Conservation (phyloP, 2,797 vertebrate genomes). For the Brachymystax lenok region DNA sequence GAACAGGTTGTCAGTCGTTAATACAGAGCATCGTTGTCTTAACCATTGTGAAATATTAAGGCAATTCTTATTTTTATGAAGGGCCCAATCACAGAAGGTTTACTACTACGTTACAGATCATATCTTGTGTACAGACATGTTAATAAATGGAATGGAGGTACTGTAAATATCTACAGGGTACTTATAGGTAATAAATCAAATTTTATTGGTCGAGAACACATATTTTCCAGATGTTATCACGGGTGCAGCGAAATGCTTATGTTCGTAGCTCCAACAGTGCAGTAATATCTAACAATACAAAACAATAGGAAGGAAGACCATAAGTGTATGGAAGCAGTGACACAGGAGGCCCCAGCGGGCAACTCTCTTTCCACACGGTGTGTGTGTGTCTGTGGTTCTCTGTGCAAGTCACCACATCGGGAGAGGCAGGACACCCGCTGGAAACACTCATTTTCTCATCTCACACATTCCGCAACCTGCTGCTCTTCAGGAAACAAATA, state of each 20-base stretch:
- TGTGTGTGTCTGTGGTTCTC: not conserved
- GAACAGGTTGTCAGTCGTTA: not conserved
- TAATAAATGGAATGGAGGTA: not conserved
- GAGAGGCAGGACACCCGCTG: conserved; percentile 56
- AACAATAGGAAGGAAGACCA: not conserved
- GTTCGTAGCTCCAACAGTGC: no score
- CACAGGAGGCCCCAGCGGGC: not conserved
- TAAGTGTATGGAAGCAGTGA: not conserved
- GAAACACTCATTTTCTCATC: conserved; percentile 70
- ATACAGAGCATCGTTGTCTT: not conserved
- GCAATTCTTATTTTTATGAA: not conserved
- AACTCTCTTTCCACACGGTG: not conserved
- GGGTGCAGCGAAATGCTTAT: no score
- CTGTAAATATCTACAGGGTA: not conserved
- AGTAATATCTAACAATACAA: no score
- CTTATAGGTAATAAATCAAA: not conserved
- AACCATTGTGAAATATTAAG: not conserved
- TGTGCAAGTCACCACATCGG: conserved; percentile 24
- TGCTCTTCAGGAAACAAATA: conserved; percentile 74
- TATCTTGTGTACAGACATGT: not conserved
- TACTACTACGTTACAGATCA: not conserved
- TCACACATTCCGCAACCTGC: conserved; percentile 69
- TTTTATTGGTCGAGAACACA: no score
- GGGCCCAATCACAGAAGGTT: not conserved
- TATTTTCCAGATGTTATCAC: no score